Base-by-base conservation (phyloP, 92 coral and sea anemone genomes). In the Scolanthus callimorphus region DNA sequence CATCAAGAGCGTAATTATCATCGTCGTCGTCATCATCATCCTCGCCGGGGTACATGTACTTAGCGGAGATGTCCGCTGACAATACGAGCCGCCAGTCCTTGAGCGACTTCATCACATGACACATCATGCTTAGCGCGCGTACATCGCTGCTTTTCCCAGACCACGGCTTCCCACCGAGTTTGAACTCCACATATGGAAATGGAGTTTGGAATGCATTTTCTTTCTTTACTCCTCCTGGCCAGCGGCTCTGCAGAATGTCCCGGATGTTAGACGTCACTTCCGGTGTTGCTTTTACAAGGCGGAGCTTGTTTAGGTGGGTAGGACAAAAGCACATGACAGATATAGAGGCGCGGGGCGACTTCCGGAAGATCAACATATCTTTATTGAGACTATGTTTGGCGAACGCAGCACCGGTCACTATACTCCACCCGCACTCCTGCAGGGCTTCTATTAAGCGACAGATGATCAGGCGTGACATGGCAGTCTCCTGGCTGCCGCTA, bases 1-100 rank as follows among this genome's bases (percentile, higher is more conserved):
- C 59, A 25, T 25, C 31, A 24, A 53, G 11, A 8, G 39, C 17
- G 17, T 53, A 25, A 25, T 53, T 21, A 39, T 59, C 66, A 59
- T 43, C 39, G 17, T 19, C 26, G 46, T 62, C 59, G 11, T 13
- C 56, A 25, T 54, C 21, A 20, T 25, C 27, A 29, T 65, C 62
- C 52, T 51, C 20, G 65, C 49, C 46, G 20, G 55, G 46, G 38
- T 37, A 23, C 46, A 49, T 59, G 37, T 43, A 62, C 41, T 29
- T 51, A 41, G 17, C 57, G 12, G 60, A 65, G 45, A 56, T 60
- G 23, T 46, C 52, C 23, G 52, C 52, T 46, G 52, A 46, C 19
- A 46, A 21, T 4, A 19, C 23, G 11, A 46, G 17, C 52, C 22
- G 8, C 52, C 52, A 46, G 22, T 21, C 52, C 17, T 46, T 4